These are phyloP conservation scores for Cheilosia soror DNA, from an alignment of 2,888 invertebrate species.

Conservation along the genomic window DNA sequence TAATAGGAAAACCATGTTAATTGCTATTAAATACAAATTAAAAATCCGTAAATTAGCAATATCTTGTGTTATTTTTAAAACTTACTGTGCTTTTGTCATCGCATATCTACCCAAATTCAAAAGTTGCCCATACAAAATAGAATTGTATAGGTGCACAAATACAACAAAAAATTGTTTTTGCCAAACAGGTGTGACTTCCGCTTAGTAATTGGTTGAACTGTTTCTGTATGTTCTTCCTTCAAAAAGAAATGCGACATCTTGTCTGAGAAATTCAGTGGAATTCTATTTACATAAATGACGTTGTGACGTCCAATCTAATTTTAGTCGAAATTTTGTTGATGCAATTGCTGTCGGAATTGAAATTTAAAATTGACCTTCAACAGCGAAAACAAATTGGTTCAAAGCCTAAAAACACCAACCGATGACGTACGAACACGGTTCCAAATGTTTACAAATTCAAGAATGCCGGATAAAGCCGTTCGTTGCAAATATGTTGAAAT, in stretches of 20 bases:
- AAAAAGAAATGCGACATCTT: constrained; percentile 19
- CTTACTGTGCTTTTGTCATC: not conserved
- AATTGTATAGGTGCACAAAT: not conserved
- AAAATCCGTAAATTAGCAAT: not conserved
- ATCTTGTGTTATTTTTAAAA: not conserved
- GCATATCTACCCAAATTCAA: not conserved
- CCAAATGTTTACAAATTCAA: too few relatives aligned
- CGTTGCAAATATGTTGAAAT: not conserved
- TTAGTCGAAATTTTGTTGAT: constrained; percentile 33
- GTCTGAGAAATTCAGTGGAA: constrained; percentile 20
- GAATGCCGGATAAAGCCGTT: not conserved
- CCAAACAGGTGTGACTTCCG: constrained; percentile 48
- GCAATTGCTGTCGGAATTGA: constrained; percentile 30
- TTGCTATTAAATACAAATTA: constrained; percentile 1
- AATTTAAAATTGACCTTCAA: constrained; percentile 19
- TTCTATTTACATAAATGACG: constrained; percentile 38
- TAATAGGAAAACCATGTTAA: not conserved
- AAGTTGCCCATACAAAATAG: not conserved
- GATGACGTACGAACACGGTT: not conserved
- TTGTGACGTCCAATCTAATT: constrained; percentile 22
- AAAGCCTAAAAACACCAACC: not conserved
- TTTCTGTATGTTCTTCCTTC: not conserved
- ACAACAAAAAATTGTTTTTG: constrained; percentile 7
- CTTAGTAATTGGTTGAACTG: constrained; percentile 9
- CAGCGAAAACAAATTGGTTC: not conserved